Base-by-base conservation (phyloP, 2,113 vertebrate species). In the Triplophysa dalaica region DNA sequence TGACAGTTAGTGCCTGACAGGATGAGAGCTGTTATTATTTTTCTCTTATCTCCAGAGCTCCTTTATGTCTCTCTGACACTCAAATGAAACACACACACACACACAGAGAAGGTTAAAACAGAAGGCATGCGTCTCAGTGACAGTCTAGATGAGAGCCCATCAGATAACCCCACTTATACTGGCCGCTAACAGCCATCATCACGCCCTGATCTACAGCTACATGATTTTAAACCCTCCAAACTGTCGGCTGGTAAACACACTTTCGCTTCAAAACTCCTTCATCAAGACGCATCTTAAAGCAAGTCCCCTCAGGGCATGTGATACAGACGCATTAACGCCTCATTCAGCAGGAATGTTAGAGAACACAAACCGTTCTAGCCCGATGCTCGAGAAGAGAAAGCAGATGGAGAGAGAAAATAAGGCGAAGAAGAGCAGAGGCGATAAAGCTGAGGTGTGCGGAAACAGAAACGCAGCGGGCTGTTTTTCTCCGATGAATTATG, bases 341-440 rank as follows among this genome's bases (percentile, higher is more conserved):
- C 82, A 89, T 88, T 81, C 86, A 90, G 86, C 80, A 87, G 93
- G 92, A 95, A 94, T 92, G 93, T 92, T 81, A 85, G 84, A 75
- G 91, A 90, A 86, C 67, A 76, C 17, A 61, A 29, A 67, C 48
- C 75, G 66, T 83, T 77, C 72, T 81, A 66, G 21, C 77, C 72
- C n/a, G 67, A 81, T 67, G 64, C 52, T 72, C 24, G 75, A 75
- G 74, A 68, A 82, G 69, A 69, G 69, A 62, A 77, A 70, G 52
- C 33, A 61, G 50, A 77, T 58, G 43, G 50, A 77, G 69, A 78
- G 48, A n/a, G 12, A 78, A 43, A 1, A 56, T 2, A 50, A 64
- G 29, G 64, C 41, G 65, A 22, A 56, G 84, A 82, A 45, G 14
- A 61, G 52, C 64, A 24, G 9, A 11, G 63, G 21, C 17, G 48